Percentiles rank a stretch among this genome's conserved stretches.
Evolutionary conservation across 2,888 invertebrate species (phyloP).

Genomic region (Drosophila maculinotata): DNA sequence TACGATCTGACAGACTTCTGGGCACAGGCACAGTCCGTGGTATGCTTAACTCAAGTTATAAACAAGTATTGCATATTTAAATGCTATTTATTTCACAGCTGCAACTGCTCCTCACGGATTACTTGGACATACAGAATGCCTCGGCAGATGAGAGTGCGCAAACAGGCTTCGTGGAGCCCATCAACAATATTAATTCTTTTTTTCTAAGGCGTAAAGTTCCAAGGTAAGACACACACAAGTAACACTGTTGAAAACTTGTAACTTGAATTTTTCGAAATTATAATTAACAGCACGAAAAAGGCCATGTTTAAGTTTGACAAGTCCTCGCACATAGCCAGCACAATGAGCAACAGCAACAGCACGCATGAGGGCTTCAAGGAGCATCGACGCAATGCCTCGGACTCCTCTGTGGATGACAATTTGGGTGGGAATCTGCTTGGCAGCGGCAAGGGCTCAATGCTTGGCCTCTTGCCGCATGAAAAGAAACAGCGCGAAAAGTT

Average conservation of each 20-base stretch:
- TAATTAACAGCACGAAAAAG: conserved; percentile 86
- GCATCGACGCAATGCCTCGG: conserved; percentile 84
- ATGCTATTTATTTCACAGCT: conserved; percentile 86
- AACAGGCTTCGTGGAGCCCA: conserved; percentile 84
- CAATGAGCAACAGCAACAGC: conserved; percentile 18
- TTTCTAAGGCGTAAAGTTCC: conserved; percentile 84
- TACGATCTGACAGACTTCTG: conserved; percentile 93
- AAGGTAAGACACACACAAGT: conserved; percentile 62
- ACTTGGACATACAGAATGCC: conserved; percentile 94
- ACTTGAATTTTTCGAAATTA: neutral
- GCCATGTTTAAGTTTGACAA: conserved; percentile 91
- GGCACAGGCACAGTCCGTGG: conserved; percentile 95
- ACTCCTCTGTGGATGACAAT: conserved; percentile 83
- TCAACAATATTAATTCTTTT: conserved; percentile 86
- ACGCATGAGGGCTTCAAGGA: conserved; percentile 74
- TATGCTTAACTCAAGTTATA: conserved; percentile 85
- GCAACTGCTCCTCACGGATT: conserved; percentile 93
- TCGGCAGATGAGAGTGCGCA: conserved; percentile 87
- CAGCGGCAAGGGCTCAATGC: conserved; percentile 69
- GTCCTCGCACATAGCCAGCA: conserved; percentile 82
- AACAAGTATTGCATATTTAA: neutral
- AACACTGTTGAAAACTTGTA: neutral
- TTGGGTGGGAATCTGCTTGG: conserved; percentile 65
- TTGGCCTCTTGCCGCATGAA: conserved; percentile 62
- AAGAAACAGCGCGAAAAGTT: conserved; percentile 86